Conservation (phyloP, 1,140 invertebrate species). For the Heterodera schachtii region DNA sequence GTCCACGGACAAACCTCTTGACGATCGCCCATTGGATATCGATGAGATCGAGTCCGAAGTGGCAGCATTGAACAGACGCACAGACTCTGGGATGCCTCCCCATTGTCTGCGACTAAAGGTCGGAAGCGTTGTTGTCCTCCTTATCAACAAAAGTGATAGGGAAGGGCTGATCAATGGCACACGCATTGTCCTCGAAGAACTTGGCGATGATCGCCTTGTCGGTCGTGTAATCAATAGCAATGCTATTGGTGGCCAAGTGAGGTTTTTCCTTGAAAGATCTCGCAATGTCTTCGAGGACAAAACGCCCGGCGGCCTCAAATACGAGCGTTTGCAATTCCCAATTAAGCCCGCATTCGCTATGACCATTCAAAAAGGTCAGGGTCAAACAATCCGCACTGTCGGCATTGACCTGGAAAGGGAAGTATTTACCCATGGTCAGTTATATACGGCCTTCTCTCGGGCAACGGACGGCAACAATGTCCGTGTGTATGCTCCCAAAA, state of each 20-base stretch:
- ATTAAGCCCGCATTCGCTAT: constrained; percentile 12
- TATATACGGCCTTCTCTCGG: constrained; percentile 14
- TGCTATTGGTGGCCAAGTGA: not conserved
- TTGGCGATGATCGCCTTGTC: not conserved
- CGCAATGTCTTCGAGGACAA: not conserved
- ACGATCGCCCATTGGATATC: too few relatives aligned
- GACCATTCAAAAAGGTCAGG: constrained; percentile 14
- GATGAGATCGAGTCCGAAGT: too few relatives aligned
- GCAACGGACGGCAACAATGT: not conserved
- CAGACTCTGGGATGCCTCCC: too few relatives aligned
- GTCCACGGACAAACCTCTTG: too few relatives aligned
- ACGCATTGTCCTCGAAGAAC: not conserved
- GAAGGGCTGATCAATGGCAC: too few relatives aligned
- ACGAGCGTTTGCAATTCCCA: constrained; percentile 8
- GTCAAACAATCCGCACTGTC: constrained; percentile 4
- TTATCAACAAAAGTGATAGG: too few relatives aligned
- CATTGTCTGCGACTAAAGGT: too few relatives aligned
- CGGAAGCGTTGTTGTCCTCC: too few relatives aligned
- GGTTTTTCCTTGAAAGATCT: not conserved
- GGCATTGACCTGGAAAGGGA: constrained; percentile 8
- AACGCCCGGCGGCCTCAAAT: not conserved
- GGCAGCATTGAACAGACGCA: too few relatives aligned
- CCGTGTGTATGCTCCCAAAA: not conserved
- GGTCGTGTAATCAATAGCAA: not conserved
- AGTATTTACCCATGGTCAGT: constrained; percentile 9